phyloP scores from a whole-genome alignment of 2,888 invertebrate species.

The Homarus gammarus region DNA sequence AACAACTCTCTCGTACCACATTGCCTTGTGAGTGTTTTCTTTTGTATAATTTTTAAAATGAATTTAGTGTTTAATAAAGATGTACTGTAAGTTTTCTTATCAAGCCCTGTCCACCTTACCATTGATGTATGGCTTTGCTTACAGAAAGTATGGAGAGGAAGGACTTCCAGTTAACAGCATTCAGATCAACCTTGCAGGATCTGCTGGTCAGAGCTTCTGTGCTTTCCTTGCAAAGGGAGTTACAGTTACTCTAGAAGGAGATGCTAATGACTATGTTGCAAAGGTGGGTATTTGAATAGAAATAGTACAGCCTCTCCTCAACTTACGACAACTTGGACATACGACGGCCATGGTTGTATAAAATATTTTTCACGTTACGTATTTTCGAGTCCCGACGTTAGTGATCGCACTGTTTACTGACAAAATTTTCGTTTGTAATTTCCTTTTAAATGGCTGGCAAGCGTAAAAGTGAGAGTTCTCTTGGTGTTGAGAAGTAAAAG shows the following conservation, averaged over 20 bases:
- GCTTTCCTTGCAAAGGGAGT: conserved; percentile 96
- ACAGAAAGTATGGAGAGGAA: conserved; percentile 90
- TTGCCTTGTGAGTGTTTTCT: conserved; percentile 87
- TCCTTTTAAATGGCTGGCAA: no score
- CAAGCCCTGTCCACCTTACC: no score
- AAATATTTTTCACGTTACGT: no score
- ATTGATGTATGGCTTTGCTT: conserved; percentile 65
- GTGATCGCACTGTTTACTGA: no score
- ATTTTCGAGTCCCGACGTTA: no score
- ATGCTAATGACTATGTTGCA: conserved; percentile 99
- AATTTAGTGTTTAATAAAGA: conserved; percentile 5
- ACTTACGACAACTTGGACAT: no score
- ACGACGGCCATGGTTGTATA: no score
- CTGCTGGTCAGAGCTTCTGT: conserved; percentile 99
- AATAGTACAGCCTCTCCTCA: no score
- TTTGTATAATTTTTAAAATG: conserved; percentile 13
- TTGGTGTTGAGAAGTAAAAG: no score
- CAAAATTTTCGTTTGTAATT: no score
- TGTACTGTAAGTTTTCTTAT: background rate
- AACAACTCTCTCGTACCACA: conserved; percentile 95
- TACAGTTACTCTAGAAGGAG: conserved; percentile 94
- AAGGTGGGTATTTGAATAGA: conserved; percentile 83
- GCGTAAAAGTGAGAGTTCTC: no score
- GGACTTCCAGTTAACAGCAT: conserved; percentile 90
- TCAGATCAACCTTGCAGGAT: conserved; percentile 90